phyloP scores from a whole-genome alignment of 2,888 invertebrate genomes.

The Acleris literana region DNA sequence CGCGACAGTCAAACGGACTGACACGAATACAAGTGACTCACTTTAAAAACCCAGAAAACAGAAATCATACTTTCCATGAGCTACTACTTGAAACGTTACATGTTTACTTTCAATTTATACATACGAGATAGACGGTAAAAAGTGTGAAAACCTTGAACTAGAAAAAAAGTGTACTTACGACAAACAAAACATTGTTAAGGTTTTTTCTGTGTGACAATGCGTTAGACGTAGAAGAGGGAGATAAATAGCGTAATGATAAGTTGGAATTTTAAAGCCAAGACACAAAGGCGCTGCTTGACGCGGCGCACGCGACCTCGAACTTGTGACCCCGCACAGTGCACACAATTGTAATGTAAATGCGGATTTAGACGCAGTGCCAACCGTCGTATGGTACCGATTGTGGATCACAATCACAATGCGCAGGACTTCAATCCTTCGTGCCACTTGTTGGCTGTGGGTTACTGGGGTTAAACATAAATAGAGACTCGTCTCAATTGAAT shows the following conservation, averaged over 20 bases:
- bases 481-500: background rate
- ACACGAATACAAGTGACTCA: slow-evolving; percentile 30
- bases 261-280: slow-evolving; percentile 23
- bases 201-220: background rate
- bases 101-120: background rate
- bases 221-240: slow-evolving; percentile 31
- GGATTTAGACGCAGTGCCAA: slow-evolving; percentile 63
- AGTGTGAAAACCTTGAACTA: background rate
- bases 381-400: slow-evolving; percentile 63
- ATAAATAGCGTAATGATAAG: slow-evolving; percentile 37
- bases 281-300: slow-evolving; percentile 47
- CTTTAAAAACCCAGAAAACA: slow-evolving; percentile 25
- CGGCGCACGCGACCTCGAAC: slow-evolving; percentile 72
- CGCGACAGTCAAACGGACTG: slow-evolving; percentile 40
- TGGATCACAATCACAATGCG: slow-evolving; percentile 12
- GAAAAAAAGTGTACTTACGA: background rate
- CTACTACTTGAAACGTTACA: background rate
- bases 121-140: background rate
- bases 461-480: slow-evolving; percentile 10
- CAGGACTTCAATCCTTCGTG: slow-evolving; percentile 14
- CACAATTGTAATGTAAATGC: slow-evolving; percentile 77
- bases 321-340: slow-evolving; percentile 74
- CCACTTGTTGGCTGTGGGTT: slow-evolving; percentile 21
- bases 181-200: background rate
- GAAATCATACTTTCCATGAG: slow-evolving; percentile 7